These are phyloP conservation scores for Daktulosphaira vitifoliae DNA, from an alignment of 1,140 invertebrate genomes.

Conservation along the genomic window DNA sequence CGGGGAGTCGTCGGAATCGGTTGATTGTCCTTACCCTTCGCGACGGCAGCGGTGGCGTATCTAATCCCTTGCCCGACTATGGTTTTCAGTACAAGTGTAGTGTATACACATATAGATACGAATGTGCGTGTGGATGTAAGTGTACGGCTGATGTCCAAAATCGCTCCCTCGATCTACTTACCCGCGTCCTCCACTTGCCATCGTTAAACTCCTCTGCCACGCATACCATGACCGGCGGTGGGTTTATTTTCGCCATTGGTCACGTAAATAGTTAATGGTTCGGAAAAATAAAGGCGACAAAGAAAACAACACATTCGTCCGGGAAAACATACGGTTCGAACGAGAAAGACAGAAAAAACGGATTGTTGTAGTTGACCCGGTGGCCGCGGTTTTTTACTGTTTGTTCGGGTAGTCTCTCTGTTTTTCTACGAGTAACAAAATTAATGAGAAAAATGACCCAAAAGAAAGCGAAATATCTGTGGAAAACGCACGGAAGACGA, in stretches of 20 bases:
- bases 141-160: conserved; percentile 17
- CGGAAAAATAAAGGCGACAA: conserved; percentile 34
- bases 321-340: not conserved
- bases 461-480: no score
- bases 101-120: not conserved
- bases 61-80: conserved; percentile 29
- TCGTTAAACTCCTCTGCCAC: not conserved
- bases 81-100: conserved; percentile 27
- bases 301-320: conserved; percentile 30
- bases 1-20: conserved; percentile 32
- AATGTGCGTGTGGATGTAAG: not conserved
- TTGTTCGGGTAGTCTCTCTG: not conserved
- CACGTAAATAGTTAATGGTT: conserved; percentile 33
- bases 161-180: conserved; percentile 21
- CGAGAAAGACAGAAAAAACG: not conserved
- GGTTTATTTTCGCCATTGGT: conserved; percentile 31
- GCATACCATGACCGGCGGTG: not conserved
- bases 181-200: not conserved
- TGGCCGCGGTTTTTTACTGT: conserved; percentile 9
- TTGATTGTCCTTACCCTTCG: conserved; percentile 22
- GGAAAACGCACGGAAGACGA: no score
- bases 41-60: not conserved
- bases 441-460: no score
- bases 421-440: not conserved
- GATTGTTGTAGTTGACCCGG: conserved; percentile 21